Base-by-base conservation (phyloP, 2,113 vertebrate genomes). In the Dromiciops gliroides region DNA sequence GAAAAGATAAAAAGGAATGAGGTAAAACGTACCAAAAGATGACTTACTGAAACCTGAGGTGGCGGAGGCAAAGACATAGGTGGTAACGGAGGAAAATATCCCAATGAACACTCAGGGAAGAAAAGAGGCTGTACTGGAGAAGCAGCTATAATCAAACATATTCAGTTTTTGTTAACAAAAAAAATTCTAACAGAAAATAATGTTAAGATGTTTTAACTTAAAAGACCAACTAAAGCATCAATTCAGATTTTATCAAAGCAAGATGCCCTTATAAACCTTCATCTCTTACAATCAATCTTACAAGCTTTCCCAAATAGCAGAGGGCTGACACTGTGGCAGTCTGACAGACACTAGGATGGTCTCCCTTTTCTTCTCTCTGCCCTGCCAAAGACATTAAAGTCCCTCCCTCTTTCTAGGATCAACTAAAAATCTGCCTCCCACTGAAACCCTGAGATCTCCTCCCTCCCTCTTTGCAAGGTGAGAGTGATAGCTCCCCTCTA, bases 1-100 rank as follows among this genome's bases (percentile, higher is more conserved):
- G 31, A 94, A 95, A 95, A 95, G 50, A 92, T 19, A 94, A 5
- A 89, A 96, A 50, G 31, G 5, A 93, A 95, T 24, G 53, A 2
- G 91, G 24, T 51, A 90, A 92, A 92, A 95, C 92, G 2, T 94
- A 95, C 31, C 83, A 90, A 48, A 75, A 95, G 91, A 51, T 96
- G 95, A 98, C 98, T 98, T 98, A 99, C 98, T 90, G 98, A 98
- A 97, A 98, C 97, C 96, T 98, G 99, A 98, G 98, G 98, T 96
- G 98, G 97, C 75, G 98, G 96, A 50, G 98, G 97, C 95, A 99
- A 97, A 91, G 98, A 97, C 96, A 98, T 90, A 51, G 98, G 98
- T 94, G 98, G 97, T 97, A 98, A 90, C 92, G 98, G 95, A 98
- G 98, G 97, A 97, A 97, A 99, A 98, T 98, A 99, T 4, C 98